Conservation (phyloP, 2,797 vertebrate genomes). For the Nasua narica region DNA sequence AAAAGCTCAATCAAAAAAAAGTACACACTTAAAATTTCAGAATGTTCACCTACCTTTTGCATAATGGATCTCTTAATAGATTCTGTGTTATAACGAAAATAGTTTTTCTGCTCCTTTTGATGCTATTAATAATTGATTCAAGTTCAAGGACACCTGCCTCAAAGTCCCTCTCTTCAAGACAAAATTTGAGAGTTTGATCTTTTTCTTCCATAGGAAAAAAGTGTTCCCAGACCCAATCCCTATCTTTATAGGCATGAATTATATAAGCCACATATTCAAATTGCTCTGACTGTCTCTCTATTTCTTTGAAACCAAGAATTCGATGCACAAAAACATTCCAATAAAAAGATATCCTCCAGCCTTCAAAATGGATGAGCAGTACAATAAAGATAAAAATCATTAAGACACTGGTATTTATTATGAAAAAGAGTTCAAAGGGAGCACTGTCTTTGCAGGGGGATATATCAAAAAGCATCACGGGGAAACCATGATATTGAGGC, state of each 20-base stretch:
- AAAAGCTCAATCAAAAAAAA: constrained; percentile 19
- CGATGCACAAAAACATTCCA: constrained; percentile 91
- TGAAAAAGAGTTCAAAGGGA: constrained; percentile 89
- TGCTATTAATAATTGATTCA: constrained; percentile 89
- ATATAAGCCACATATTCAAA: constrained; percentile 92
- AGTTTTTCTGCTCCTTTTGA: constrained; percentile 91
- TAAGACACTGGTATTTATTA: constrained; percentile 84
- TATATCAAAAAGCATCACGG: constrained; percentile 87
- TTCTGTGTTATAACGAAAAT: constrained; percentile 93
- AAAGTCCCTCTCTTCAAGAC: constrained; percentile 91
- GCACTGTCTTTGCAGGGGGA: constrained; percentile 92
- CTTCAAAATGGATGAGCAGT: constrained; percentile 89
- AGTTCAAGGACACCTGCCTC: constrained; percentile 87
- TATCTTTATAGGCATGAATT: constrained; percentile 88
- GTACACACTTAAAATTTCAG: not conserved
- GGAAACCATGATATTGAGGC: constrained; percentile 86
- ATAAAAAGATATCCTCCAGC: constrained; percentile 95
- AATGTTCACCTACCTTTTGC: constrained; percentile 86
- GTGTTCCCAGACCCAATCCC: constrained; percentile 89
- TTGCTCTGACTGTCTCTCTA: constrained; percentile 81
- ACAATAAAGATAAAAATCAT: constrained; percentile 80
- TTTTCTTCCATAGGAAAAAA: constrained; percentile 88
- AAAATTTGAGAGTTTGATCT: constrained; percentile 85
- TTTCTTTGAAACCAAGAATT: constrained; percentile 90
- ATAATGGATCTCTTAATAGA: constrained; percentile 92